A percentile compares a stretch with the other conserved stretches of the same genome.
Evolutionary conservation across 53 echinoderm and acorn worm genomes (phyloP).

Genomic region (Temnopleurus reevesii): DNA sequence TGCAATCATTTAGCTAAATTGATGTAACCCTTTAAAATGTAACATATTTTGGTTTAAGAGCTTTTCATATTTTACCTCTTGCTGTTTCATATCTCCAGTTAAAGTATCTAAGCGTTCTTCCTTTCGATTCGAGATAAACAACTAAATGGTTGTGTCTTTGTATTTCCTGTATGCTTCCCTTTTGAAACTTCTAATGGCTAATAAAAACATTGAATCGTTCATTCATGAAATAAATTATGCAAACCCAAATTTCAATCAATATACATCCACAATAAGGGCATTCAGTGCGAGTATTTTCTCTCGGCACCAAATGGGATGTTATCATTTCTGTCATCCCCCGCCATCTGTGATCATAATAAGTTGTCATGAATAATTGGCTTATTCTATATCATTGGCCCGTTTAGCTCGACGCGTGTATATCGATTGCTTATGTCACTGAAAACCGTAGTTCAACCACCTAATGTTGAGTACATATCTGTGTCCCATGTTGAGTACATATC

Average conservation of each 20-base stretch:
- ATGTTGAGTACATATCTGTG: too few species aligned
- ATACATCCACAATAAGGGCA: not conserved
- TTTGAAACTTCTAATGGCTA: not conserved
- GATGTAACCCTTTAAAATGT: too few species aligned
- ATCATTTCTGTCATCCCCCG: not conserved
- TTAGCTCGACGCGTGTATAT: not conserved
- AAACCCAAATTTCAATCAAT: not conserved
- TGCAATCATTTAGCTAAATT: too few species aligned
- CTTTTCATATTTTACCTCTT: too few species aligned
- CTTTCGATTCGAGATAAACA: too few species aligned
- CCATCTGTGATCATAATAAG: not conserved
- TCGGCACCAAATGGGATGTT: not conserved
- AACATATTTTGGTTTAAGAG: too few species aligned
- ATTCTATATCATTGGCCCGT: conserved; percentile 1
- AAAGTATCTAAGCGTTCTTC: too few species aligned
- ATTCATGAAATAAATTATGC: not conserved
- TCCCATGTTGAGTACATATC: too few species aligned
- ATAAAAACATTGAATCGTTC: not conserved
- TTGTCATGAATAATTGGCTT: not conserved
- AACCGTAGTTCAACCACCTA: conserved; percentile 25
- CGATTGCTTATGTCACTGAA: not conserved
- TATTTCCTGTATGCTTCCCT: too few species aligned
- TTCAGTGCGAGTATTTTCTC: not conserved
- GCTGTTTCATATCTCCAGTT: too few species aligned
- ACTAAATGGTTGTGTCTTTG: too few species aligned